Evolutionary conservation across 2,797 vertebrate genomes (phyloP), one percentile per base, ranked within the genome.

Genomic region (Halcyon badia): DNA sequence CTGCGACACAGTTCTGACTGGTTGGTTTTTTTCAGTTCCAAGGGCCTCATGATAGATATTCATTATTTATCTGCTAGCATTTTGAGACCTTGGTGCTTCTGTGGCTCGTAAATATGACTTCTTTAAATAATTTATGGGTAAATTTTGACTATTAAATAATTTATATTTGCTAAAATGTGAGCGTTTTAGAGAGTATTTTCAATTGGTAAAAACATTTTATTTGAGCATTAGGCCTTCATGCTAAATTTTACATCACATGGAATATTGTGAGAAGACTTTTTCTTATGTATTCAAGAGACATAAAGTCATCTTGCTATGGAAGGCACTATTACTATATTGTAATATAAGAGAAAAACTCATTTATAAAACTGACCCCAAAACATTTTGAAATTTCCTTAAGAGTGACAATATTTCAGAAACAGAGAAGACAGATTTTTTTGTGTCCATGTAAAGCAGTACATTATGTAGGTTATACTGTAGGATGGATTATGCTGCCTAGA

Each of bases 51-150:
- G 46, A 66, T 89, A 80, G 86, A 30, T 83, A 95, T 95, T 94
- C 64, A 92, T 96, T 94, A 96, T 96, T 96, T 92, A 94, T 94
- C 86, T 92, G 28, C 81, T 92, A 82, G 83, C 33, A 60, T 93
- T 96, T 89, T 84, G 70, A 96, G 81, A 87, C 52, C 20, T 73
- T 64, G 35, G 19, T 93, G 51, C 66, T 89, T 91, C 62, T 87
- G 70, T 84, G 76, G 62, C 77, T 84, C 76, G 35, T 44, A 95
- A 82, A 62, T 91, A 89, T 37, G 75, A 77, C 75, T 90, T 93
- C 28, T 31, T 80, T 97, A 77, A 96, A 96, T 96, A 89, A 95
- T 95, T 48, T 41, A 96, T 76, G 25, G n/a, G 35, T 84, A 73
- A 90, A 87, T 93, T 92, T 72, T 92, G 28, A 39, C 81, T 87